phyloP scores from a whole-genome alignment of 2,113 vertebrate genomes.

The Suncus etruscus region DNA sequence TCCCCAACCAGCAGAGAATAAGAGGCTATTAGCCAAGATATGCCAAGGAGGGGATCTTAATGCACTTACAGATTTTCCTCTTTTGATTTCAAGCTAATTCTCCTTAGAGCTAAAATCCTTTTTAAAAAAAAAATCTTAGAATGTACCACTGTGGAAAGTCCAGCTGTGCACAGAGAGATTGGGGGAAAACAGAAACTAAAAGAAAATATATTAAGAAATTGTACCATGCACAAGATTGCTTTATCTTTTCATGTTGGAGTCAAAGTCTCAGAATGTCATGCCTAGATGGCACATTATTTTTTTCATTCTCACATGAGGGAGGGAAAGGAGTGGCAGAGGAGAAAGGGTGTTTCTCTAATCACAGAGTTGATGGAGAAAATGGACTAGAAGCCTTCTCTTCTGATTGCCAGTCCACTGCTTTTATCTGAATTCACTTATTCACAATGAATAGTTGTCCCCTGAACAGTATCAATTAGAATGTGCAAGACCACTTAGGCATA shows the following conservation, averaged over 20 bases:
- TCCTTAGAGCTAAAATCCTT: conserved; percentile 59
- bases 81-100: conserved; percentile 64
- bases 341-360: not conserved
- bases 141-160: not conserved
- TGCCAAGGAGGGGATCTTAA: not conserved
- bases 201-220: conserved; percentile 34
- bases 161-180: conserved; percentile 7
- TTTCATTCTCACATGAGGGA: conserved; percentile 14
- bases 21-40: conserved; percentile 67
- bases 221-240: not conserved
- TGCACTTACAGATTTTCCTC: conserved; percentile 29
- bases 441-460: not conserved
- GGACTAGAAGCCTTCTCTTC: not conserved
- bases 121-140: not conserved
- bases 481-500: not conserved
- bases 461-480: not conserved
- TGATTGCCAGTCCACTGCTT: not conserved
- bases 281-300: not conserved
- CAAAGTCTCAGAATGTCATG: not conserved
- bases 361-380: not conserved
- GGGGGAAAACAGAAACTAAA: conserved; percentile 54
- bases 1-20: conserved; percentile 27
- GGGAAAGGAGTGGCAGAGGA: not conserved
- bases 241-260: conserved; percentile 50
- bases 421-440: conserved; percentile 41